These are phyloP conservation scores for Limanda limanda DNA, from an alignment of 2,113 vertebrate genomes.

Conservation along the genomic window DNA sequence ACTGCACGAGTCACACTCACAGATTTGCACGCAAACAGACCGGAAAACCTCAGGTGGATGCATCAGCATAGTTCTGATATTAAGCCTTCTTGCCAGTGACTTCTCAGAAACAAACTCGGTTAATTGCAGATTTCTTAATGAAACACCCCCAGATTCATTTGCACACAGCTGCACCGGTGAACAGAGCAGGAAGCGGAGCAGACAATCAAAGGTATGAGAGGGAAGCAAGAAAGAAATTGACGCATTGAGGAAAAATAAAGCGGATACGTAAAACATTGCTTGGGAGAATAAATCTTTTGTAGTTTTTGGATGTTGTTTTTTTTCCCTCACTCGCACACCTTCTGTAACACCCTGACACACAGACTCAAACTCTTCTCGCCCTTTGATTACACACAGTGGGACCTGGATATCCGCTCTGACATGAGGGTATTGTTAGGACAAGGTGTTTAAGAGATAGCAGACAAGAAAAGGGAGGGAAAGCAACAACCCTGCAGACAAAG, in stretches of 20 bases:
- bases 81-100: slow-evolving; percentile 15
- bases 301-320: slow-evolving; percentile 7
- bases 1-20: slow-evolving; percentile 23
- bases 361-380: slow-evolving; percentile 31
- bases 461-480: slow-evolving; percentile 9
- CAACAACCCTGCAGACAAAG: slow-evolving; percentile 21
- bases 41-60: slow-evolving; percentile 8
- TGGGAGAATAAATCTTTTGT: slow-evolving; percentile 19
- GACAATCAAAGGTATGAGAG: slow-evolving; percentile 26
- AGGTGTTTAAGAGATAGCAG: slow-evolving; percentile 44
- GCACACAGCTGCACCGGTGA: slow-evolving; percentile 40
- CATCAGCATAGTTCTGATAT: slow-evolving; percentile 20
- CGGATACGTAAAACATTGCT: slow-evolving; percentile 21
- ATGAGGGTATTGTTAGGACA: slow-evolving; percentile 43
- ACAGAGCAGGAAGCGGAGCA: slow-evolving; percentile 42
- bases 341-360: slow-evolving; percentile 29
- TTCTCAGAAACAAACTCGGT: slow-evolving; percentile 27
- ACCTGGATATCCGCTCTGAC: slow-evolving; percentile 41
- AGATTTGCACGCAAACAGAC: neutral
- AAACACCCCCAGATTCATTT: slow-evolving; percentile 36
- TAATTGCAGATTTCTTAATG: slow-evolving; percentile 54
- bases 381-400: slow-evolving; percentile 47
- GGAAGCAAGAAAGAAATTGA: slow-evolving; percentile 23
- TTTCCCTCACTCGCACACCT: slow-evolving; percentile 9
- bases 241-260: neutral